These are phyloP conservation scores for Callorhinus ursinus DNA, from an alignment of 2,113 vertebrate species.

Conservation along the genomic window DNA sequence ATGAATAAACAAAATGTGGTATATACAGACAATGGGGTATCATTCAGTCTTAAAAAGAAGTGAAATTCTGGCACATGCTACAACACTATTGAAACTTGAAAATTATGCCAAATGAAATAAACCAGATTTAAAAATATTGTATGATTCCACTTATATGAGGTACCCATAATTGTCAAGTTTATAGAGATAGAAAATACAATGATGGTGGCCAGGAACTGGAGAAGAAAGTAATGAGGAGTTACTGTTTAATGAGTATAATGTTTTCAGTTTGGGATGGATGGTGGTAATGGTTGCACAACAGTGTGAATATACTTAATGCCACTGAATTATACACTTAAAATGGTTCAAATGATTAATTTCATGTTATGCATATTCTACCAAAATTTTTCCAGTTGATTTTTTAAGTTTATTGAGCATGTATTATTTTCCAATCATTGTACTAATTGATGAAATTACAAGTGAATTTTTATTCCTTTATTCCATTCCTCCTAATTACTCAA, in stretches of 20 bases:
- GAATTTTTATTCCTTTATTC: background rate
- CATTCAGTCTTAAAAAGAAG: background rate
- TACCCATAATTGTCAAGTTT: background rate
- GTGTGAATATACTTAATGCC: background rate
- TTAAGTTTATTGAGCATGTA: background rate
- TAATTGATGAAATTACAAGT: background rate
- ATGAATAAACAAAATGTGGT: background rate
- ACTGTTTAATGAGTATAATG: background rate
- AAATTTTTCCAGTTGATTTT: background rate
- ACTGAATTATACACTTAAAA: background rate
- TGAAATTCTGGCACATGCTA: background rate
- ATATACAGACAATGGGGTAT: background rate
- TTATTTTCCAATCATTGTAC: background rate
- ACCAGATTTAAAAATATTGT: background rate
- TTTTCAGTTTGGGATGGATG: background rate
- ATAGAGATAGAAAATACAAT: background rate
- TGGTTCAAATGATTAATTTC: background rate
- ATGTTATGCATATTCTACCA: background rate
- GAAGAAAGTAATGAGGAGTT: background rate
- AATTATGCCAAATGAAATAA: background rate
- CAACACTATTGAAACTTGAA: background rate
- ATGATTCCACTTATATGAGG: background rate
- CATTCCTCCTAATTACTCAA: background rate
- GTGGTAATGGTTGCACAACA: background rate
- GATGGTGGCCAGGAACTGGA: background rate